Percentiles rank a stretch among this genome's conserved stretches.
phyloP scores from a whole-genome alignment of 2,113 vertebrate genomes.

The Chaetodon trifascialis region DNA sequence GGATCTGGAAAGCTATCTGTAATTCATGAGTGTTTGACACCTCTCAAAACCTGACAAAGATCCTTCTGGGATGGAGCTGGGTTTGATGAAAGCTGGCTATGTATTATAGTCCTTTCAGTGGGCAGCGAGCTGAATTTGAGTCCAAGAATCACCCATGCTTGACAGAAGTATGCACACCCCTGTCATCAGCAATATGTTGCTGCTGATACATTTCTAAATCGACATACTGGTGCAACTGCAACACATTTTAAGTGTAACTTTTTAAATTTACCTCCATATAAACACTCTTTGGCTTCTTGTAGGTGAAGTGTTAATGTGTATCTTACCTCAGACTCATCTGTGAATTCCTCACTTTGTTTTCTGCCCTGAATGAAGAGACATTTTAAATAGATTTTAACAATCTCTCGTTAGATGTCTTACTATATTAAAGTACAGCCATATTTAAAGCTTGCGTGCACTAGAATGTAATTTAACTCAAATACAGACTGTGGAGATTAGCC shows the following conservation, averaged over 20 bases:
- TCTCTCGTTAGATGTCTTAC: not conserved
- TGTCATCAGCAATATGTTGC: constrained; percentile 47
- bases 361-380: constrained; percentile 84
- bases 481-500: not conserved
- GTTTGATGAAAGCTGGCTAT: constrained; percentile 63
- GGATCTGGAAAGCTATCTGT: constrained; percentile 72
- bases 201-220: constrained; percentile 39
- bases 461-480: not conserved
- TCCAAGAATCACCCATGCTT: constrained; percentile 58
- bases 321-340: constrained; percentile 97
- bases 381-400: constrained; percentile 17
- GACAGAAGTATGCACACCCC: constrained; percentile 55
- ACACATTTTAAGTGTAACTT: constrained; percentile 22
- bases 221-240: constrained; percentile 60
- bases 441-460: not conserved
- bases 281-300: not conserved
- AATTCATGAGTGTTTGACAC: constrained; percentile 82
- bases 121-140: constrained; percentile 49
- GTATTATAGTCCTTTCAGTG: constrained; percentile 62
- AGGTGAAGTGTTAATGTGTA: not conserved
- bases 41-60: constrained; percentile 75
- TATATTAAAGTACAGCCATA: not conserved
- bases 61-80: constrained; percentile 67
- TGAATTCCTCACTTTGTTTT: constrained; percentile 89
- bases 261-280: not conserved